Evolutionary conservation across 2,113 vertebrate genomes (phyloP).

Genomic region (Paracanthobrama guichenoti): DNA sequence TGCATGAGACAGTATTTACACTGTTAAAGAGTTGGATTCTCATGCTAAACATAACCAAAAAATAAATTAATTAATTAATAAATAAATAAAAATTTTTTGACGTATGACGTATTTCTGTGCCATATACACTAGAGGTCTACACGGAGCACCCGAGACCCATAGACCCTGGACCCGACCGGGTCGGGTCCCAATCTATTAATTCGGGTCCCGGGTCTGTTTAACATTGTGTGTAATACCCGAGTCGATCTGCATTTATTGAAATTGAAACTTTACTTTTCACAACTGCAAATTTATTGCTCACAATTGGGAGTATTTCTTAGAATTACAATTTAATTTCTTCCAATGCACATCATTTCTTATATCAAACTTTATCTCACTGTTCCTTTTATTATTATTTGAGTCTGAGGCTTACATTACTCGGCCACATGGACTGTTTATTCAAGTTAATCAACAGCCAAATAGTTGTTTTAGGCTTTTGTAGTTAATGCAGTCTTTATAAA

Average conservation of each 20-base stretch:
- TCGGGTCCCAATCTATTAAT: too few species aligned
- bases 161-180: too few species aligned
- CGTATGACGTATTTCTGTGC: too few species aligned
- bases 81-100: too few species aligned
- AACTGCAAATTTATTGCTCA: background rate
- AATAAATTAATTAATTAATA: too few species aligned
- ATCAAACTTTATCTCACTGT: background rate
- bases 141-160: too few species aligned
- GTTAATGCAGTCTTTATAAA: background rate
- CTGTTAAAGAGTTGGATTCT: too few species aligned
- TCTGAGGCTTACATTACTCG: background rate
- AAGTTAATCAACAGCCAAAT: too few species aligned
- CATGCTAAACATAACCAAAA: too few species aligned
- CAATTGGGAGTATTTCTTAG: background rate
- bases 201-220: too few species aligned
- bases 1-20: background rate
- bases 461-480: background rate
- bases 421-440: background rate
- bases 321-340: background rate
- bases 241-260: background rate
- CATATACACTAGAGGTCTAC: too few species aligned
- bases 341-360: background rate
- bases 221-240: too few species aligned
- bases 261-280: background rate
- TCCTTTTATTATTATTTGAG: background rate